A percentile compares a stretch with the other conserved stretches of the same genome.
These are phyloP conservation scores for Drosophila tani DNA, from an alignment of 1,140 invertebrate genomes.

Conservation along the genomic window DNA sequence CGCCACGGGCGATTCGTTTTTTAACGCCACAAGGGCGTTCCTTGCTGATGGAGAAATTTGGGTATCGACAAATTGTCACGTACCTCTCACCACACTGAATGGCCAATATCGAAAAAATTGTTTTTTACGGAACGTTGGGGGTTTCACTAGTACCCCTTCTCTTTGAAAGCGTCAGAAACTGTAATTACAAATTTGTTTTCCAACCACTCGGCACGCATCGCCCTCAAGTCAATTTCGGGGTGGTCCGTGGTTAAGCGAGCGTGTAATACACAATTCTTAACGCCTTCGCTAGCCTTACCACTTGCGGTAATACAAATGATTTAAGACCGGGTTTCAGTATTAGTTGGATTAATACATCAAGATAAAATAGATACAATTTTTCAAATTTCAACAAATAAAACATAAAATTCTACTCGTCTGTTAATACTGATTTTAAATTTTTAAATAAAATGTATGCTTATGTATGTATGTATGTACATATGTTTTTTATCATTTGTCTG, in stretches of 20 bases:
- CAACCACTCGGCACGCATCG: conserved; percentile 68
- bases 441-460: too few relatives aligned
- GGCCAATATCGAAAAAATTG: conserved; percentile 55
- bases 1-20: conserved; percentile 63
- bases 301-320: conserved; percentile 58
- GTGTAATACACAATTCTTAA: conserved; percentile 79
- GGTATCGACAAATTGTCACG: conserved; percentile 81
- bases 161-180: conserved; percentile 54
- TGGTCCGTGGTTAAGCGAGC: conserved; percentile 78
- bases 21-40: conserved; percentile 61
- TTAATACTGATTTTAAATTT: too few relatives aligned
- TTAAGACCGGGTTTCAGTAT: conserved; percentile 72
- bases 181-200: conserved; percentile 79
- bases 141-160: conserved; percentile 19
- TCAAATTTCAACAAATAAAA: background rate
- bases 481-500: too few relatives aligned
- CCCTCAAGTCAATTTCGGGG: conserved; percentile 60
- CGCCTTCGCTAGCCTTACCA: conserved; percentile 42
- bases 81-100: conserved; percentile 63
- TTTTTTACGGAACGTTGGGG: conserved; percentile 69
- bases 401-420: too few relatives aligned
- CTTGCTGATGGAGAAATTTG: conserved; percentile 61
- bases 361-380: background rate
- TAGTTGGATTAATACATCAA: conserved; percentile 39
- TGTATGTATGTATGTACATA: too few relatives aligned